phyloP scores from a whole-genome alignment of 2,888 invertebrate genomes.

The Gymnoscelis rufifasciata region DNA sequence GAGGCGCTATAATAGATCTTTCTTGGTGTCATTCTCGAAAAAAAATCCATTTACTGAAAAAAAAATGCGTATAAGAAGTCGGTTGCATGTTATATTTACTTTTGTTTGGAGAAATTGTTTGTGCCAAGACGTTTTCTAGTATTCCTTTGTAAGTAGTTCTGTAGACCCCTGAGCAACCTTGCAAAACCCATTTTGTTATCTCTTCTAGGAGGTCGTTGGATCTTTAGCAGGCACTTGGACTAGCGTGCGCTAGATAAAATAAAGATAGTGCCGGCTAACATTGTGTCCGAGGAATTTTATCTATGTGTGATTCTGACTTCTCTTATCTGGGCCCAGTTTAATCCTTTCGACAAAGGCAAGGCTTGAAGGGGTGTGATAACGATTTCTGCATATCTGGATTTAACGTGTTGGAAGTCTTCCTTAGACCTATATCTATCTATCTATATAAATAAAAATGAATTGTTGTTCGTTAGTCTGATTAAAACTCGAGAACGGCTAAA shows the following conservation, averaged over 20 bases:
- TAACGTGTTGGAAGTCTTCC: slow-evolving; percentile 6
- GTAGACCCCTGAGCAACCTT: neutral
- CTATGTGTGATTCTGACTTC: slow-evolving; percentile 20
- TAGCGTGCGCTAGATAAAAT: slow-evolving; percentile 4
- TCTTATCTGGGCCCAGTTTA: slow-evolving; percentile 23
- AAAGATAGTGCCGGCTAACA: slow-evolving; percentile 9
- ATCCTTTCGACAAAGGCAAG: slow-evolving; percentile 22
- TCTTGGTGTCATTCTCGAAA: too few relatives aligned
- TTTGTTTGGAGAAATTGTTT: too few relatives aligned
- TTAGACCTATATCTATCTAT: too few relatives aligned
- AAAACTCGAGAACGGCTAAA: too few relatives aligned
- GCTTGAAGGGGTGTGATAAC: slow-evolving; percentile 23
- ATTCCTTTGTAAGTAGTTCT: too few relatives aligned
- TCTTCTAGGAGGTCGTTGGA: neutral
- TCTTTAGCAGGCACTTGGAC: slow-evolving; percentile 1
- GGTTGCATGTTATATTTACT: too few relatives aligned
- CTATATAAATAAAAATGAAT: too few relatives aligned
- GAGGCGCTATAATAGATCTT: too few relatives aligned
- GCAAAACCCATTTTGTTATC: slow-evolving; percentile 1
- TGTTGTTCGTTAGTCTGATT: too few relatives aligned
- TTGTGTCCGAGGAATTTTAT: slow-evolving; percentile 13
- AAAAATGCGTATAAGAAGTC: too few relatives aligned
- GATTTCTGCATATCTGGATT: slow-evolving; percentile 10
- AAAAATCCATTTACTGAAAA: too few relatives aligned
- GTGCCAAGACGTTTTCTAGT: too few relatives aligned